Evolutionary conservation across 2,797 vertebrate species (phyloP), one percentile per base, ranked within the genome.

Genomic region (Peromyscus aztecus): DNA sequence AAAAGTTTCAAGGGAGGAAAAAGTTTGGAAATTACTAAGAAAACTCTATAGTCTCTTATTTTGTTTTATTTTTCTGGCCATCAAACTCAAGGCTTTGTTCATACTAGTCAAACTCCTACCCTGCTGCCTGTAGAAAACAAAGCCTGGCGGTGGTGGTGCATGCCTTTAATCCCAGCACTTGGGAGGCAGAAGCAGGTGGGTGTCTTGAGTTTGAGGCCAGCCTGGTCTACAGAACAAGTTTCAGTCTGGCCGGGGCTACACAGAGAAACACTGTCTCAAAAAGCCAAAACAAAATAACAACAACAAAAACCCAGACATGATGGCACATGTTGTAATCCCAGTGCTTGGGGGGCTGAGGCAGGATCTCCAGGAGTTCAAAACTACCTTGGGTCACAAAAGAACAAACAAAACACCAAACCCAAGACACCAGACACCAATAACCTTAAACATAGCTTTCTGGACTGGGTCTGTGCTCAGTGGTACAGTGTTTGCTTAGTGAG

Each of bases 1-100:
- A 59, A 97, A 90, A 94, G 94, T 94, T 92, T 83, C 57, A 29
- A 87, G 61, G 37, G 91, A 86, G 63, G 93, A 85, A 93, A 86
- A 76, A 63, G 49, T 17, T 69, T 92, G 89, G n/a, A 23, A 75
- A 80, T 93, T 37, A 85, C 65, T 85, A 96, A 97, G 29, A 92
- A 96, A 94, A 95, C 19, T 0, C n/a, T 87, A 55, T 0, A 8
- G 19, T 52, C 31, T 17, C 76, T 31, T 52, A 78, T 85, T 24
- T 40, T 43, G 61, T 59, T 83, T 84, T 31, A 43, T 46, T 52
- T 69, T 86, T 69, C 43, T 69, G 46, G 63, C 43, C n/a, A 24
- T 46, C 59, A 46, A 31, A 43, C 2, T 24, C 43, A 67, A 49
- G 63, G 46, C 11, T 52, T n/a, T 65, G 16, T 65, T 84, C 16